Conservation (phyloP, 2,797 vertebrate species). For the Spea hammondii region DNA sequence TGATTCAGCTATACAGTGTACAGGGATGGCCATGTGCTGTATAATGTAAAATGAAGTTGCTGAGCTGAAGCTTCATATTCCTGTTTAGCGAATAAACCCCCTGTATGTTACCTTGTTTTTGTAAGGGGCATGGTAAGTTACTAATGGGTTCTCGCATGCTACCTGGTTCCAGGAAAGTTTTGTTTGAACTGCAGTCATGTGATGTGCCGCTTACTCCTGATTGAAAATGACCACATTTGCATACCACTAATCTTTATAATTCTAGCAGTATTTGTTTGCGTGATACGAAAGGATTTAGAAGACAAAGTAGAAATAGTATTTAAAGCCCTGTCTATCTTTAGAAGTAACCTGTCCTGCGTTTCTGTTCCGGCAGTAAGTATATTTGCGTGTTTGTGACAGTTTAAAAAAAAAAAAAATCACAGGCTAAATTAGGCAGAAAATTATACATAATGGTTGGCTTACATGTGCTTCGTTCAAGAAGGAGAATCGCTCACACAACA, state of each 20-base stretch:
- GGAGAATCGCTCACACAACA: no score
- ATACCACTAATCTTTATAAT: neutral
- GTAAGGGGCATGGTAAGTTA: no score
- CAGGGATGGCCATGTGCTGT: no score
- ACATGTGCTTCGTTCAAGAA: neutral
- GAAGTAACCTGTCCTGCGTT: conserved; percentile 19
- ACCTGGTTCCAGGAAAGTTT: neutral
- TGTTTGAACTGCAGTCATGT: conserved; percentile 12
- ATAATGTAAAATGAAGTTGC: no score
- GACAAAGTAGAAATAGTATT: conserved; percentile 7
- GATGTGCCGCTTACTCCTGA: neutral
- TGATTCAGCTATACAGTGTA: no score
- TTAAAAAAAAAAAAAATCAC: neutral
- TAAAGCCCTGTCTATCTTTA: neutral
- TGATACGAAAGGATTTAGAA: conserved; percentile 15
- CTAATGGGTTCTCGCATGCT: no score
- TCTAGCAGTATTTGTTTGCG: conserved; percentile 7
- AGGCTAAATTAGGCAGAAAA: neutral
- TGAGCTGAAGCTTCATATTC: no score
- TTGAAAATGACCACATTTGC: conserved; percentile 20
- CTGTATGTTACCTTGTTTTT: no score
- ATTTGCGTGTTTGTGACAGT: conserved; percentile 39
- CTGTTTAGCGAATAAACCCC: no score
- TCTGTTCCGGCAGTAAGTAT: conserved; percentile 10
- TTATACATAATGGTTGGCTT: neutral